Evolutionary conservation across 1,140 invertebrate species (phyloP).

Genomic region (Hyles vespertilio): DNA sequence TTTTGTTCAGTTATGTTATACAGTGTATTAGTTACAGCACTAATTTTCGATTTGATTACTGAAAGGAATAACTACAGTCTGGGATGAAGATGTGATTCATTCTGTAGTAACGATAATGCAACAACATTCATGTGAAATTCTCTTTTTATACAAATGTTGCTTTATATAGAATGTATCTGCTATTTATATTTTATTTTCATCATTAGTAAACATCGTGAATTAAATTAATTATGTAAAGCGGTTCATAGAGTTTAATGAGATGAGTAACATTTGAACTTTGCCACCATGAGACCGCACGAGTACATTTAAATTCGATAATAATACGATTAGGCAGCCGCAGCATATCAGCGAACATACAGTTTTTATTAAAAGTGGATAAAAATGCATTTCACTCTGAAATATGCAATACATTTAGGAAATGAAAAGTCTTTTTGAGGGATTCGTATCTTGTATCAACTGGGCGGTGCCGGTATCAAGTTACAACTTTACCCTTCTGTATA

Average conservation of each 20-base stretch:
- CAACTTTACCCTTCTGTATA: constrained; percentile 62
- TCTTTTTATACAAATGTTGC: too few relatives aligned
- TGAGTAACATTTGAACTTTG: constrained; percentile 21
- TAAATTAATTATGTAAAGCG: constrained; percentile 23
- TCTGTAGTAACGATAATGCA: not conserved
- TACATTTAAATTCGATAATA: constrained; percentile 9
- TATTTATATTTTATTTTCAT: constrained; percentile 10
- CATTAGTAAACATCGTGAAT: constrained; percentile 35
- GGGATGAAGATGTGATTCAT: too few relatives aligned
- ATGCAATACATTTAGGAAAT: constrained; percentile 65
- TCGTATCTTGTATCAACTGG: constrained; percentile 37
- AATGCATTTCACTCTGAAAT: constrained; percentile 35
- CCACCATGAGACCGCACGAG: constrained; percentile 11
- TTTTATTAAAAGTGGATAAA: constrained; percentile 5
- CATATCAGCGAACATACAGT: not conserved
- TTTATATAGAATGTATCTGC: not conserved
- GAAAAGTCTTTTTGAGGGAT: constrained; percentile 42
- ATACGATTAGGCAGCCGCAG: constrained; percentile 7
- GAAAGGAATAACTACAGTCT: too few relatives aligned
- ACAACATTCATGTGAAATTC: not conserved
- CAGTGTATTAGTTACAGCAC: too few relatives aligned
- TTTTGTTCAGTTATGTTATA: too few relatives aligned
- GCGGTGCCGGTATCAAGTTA: constrained; percentile 57
- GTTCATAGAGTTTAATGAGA: constrained; percentile 19
- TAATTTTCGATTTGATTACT: too few relatives aligned